Evolutionary conservation across 2,113 vertebrate genomes (phyloP).

Genomic region (Neodon shergylaensis): DNA sequence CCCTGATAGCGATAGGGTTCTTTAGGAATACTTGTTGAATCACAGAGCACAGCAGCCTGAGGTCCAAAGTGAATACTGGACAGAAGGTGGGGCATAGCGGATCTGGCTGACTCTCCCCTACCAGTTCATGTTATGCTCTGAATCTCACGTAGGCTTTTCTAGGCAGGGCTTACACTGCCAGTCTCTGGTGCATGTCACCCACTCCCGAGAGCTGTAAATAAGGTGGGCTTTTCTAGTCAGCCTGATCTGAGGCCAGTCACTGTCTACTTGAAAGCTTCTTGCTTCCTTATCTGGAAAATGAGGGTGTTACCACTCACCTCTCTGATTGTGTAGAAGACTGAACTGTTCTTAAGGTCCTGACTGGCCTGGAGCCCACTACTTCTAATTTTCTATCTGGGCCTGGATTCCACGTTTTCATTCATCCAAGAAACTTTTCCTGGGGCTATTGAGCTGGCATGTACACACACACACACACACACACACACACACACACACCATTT

Average conservation of each 20-base stretch:
- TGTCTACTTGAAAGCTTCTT: not conserved
- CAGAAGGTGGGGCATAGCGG: not conserved
- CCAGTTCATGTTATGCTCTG: not conserved
- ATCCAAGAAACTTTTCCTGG: conserved; percentile 38
- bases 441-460: not conserved
- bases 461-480: too few relatives aligned
- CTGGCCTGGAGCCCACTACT: not conserved
- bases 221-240: not conserved
- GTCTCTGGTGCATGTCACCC: not conserved
- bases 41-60: not conserved
- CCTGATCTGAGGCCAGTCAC: not conserved
- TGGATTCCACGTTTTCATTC: conserved; percentile 15
- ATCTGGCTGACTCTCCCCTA: not conserved
- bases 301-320: not conserved
- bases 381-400: not conserved
- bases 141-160: not conserved
- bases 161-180: not conserved
- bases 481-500: not conserved
- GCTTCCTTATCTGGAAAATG: conserved; percentile 1
- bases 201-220: not conserved
- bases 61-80: not conserved
- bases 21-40: not conserved
- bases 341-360: not conserved
- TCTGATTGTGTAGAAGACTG: not conserved
- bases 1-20: not conserved